Evolutionary conservation across 1,140 invertebrate species (phyloP).

Genomic region (Sesamia nonagrioides): DNA sequence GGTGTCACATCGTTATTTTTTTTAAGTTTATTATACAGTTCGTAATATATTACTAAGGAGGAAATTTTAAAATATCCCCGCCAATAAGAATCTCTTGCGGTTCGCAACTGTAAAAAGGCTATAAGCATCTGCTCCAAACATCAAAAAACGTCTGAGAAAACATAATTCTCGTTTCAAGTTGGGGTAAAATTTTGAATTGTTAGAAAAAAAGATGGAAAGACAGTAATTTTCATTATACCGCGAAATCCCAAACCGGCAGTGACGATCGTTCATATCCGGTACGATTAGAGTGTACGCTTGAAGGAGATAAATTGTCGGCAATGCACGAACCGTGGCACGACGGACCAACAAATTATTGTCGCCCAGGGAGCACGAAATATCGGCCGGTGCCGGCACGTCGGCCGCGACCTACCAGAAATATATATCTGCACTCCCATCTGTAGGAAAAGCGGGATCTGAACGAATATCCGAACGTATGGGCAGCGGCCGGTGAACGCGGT

Average conservation of each 20-base stretch:
- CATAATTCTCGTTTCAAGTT: not conserved
- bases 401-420: constrained; percentile 62
- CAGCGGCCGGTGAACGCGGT: constrained; percentile 17
- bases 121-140: constrained; percentile 26
- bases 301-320: constrained; percentile 65
- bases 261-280: constrained; percentile 60
- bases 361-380: constrained; percentile 77
- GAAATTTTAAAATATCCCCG: constrained; percentile 15
- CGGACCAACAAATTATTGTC: constrained; percentile 81
- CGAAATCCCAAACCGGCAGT: constrained; percentile 53
- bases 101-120: constrained; percentile 16
- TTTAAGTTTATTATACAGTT: constrained; percentile 12
- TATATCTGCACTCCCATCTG: constrained; percentile 60
- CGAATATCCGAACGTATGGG: constrained; percentile 43
- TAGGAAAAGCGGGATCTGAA: constrained; percentile 45
- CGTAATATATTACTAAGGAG: constrained; percentile 27
- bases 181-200: constrained; percentile 23
- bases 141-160: constrained; percentile 24
- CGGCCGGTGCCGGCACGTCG: constrained; percentile 64
- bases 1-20: constrained; percentile 23
- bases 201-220: constrained; percentile 15
- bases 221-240: constrained; percentile 35
- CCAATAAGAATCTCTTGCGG: constrained; percentile 33
- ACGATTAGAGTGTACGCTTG: constrained; percentile 62
- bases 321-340: constrained; percentile 63